Conservation (phyloP, 2,888 invertebrate genomes). For the Congeria kusceri region DNA sequence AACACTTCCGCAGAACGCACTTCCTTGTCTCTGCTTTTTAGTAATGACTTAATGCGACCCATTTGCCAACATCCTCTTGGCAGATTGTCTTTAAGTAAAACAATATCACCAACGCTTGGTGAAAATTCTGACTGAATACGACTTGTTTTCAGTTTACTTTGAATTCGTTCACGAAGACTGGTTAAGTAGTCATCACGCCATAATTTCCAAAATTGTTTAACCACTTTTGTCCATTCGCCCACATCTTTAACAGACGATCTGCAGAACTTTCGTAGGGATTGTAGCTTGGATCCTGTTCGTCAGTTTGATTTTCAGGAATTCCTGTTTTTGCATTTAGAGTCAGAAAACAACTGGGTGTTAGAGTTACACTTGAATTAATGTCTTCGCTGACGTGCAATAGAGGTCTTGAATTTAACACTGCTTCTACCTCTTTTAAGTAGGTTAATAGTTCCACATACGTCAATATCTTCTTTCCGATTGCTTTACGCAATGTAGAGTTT, state of each 20-base stretch:
- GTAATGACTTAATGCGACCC: too few relatives aligned
- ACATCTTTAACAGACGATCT: conserved; percentile 15
- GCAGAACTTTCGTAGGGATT: conserved; percentile 4
- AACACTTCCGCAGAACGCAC: too few relatives aligned
- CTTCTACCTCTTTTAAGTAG: conserved; percentile 44
- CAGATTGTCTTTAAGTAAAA: too few relatives aligned
- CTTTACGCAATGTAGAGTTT: conserved; percentile 38
- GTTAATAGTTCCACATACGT: conserved; percentile 29
- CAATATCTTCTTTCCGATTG: conserved; percentile 25
- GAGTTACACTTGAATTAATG: neutral
- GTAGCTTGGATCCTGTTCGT: conserved; percentile 20
- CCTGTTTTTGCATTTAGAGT: conserved; percentile 32
- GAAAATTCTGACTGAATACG: too few relatives aligned
- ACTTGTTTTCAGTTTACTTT: conserved; percentile 14
- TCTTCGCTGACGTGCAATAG: conserved; percentile 14
- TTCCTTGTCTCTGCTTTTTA: too few relatives aligned
- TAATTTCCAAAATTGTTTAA: conserved; percentile 14
- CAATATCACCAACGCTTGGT: too few relatives aligned
- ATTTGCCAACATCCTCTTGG: too few relatives aligned
- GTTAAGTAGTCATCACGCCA: conserved; percentile 43
- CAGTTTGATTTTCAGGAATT: conserved; percentile 27
- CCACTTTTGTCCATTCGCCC: conserved; percentile 37
- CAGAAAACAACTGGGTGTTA: conserved; percentile 39
- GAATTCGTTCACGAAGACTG: conserved; percentile 38
- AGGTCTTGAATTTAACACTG: conserved; percentile 39